A percentile compares a stretch with the other conserved stretches of the same genome.
These are phyloP conservation scores for Channa maculata DNA, from an alignment of 2,113 vertebrate genomes.

Conservation along the genomic window DNA sequence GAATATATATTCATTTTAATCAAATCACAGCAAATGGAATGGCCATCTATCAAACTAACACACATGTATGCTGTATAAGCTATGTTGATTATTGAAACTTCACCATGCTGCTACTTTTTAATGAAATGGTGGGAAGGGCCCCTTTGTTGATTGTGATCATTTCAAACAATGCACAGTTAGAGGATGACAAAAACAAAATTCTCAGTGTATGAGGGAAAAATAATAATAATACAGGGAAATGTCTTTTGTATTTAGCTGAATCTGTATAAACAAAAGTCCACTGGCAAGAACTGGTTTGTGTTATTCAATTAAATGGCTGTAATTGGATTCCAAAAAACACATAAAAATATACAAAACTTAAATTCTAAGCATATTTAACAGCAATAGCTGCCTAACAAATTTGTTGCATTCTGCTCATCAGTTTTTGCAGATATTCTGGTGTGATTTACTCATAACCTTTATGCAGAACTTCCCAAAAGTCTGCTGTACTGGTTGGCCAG, in stretches of 20 bases:
- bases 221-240: conserved; percentile 26
- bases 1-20: conserved; percentile 28
- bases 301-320: too few species aligned
- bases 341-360: too few species aligned
- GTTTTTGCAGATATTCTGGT: too few species aligned
- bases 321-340: too few species aligned
- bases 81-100: conserved; percentile 41
- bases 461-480: too few species aligned
- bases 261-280: neutral
- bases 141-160: conserved; percentile 24
- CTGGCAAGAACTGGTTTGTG: too few species aligned
- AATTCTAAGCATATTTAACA: too few species aligned
- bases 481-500: too few species aligned
- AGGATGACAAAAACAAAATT: conserved; percentile 25
- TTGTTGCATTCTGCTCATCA: too few species aligned
- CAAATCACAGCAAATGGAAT: conserved; percentile 18
- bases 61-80: neutral
- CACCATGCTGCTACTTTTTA: conserved; percentile 19
- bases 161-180: conserved; percentile 50
- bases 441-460: too few species aligned
- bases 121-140: neutral
- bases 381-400: too few species aligned
- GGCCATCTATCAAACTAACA: conserved; percentile 56
- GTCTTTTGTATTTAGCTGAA: neutral
- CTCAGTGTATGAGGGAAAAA: too few species aligned